phyloP scores from a whole-genome alignment of 2,113 vertebrate genomes.

The Tachysurus fulvidraco region DNA sequence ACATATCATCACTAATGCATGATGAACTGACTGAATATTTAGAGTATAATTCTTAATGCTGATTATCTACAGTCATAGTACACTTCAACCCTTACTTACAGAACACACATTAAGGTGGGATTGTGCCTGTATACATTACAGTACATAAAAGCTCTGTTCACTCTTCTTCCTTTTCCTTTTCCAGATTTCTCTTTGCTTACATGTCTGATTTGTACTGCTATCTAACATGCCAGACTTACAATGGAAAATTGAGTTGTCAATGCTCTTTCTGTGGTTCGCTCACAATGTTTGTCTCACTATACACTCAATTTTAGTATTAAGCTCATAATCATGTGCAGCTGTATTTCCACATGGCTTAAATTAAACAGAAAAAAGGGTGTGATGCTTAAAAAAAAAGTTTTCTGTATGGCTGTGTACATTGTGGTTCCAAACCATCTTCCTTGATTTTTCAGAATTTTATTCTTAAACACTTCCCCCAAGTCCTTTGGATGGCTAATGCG shows the following conservation, averaged over 20 bases:
- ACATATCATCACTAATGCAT: too few relatives aligned
- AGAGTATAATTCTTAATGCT: too few relatives aligned
- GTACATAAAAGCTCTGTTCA: too few relatives aligned
- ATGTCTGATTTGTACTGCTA: too few relatives aligned
- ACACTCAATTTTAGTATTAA: neutral
- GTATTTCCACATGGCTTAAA: neutral
- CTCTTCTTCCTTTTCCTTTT: too few relatives aligned
- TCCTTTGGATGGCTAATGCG: neutral
- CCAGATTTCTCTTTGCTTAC: too few relatives aligned
- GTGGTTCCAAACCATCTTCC: neutral
- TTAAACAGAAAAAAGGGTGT: neutral
- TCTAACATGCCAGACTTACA: neutral
- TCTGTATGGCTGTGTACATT: neutral
- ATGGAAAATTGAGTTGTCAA: neutral
- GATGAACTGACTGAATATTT: too few relatives aligned
- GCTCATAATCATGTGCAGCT: constrained; percentile 23
- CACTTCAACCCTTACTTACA: too few relatives aligned
- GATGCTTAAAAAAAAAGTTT: neutral
- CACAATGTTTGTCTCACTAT: constrained; percentile 10
- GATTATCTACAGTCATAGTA: too few relatives aligned
- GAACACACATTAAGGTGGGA: too few relatives aligned
- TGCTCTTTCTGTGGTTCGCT: neutral
- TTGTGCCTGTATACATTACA: too few relatives aligned
- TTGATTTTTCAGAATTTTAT: neutral
- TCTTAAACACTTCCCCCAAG: neutral